Evolutionary conservation across 1,140 invertebrate species (phyloP), one percentile per base, ranked within the genome.

Genomic region (Grapholita molesta): DNA sequence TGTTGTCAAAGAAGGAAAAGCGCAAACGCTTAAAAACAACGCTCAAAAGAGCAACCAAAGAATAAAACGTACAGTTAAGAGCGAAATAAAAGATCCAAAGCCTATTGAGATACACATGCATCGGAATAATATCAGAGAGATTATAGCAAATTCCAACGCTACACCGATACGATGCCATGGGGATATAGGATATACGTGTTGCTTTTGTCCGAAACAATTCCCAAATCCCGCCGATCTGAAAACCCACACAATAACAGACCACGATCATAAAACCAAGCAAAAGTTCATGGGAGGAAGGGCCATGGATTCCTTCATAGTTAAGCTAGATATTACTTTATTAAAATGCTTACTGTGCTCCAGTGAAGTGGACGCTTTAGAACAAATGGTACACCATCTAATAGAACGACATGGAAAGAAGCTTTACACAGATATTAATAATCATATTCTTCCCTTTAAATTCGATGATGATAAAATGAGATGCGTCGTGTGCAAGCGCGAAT

Each of bases 261-360:
- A 69, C 55, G 25, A 48, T 8, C n/a, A 53, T 23, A 52, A 68
- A 42, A 48, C 38, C n/a, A 28, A 48, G 35, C 32, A 21, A 21
- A 25, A 24, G 2, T 38, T 48, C 6, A 48, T 28, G 24, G 24
- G 24, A 25, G 11, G 18, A 28, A 12, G 18, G 21, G 35, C 21
- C 4, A 23, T 48, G 21, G 7, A 24, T 25, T 15, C 25, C 3
- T 69, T 24, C n/a, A 66, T 75, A 7, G 69, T 80, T 0, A 81
- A 78, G 70, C 35, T 84, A 5, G 82, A 84, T 28, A 71, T 83
- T 67, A 84, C 80, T 0, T 42, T 11, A 0, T 53, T 84, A 4
- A 33, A 75, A 25, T 84, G 82, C 7, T 24, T 15, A 15, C 25
- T 66, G 18, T 66, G 65, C 38, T 11, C 15, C n/a, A 48, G 6